Base-by-base conservation (phyloP, 2,113 vertebrate species). In the Bubo blakistoni region DNA sequence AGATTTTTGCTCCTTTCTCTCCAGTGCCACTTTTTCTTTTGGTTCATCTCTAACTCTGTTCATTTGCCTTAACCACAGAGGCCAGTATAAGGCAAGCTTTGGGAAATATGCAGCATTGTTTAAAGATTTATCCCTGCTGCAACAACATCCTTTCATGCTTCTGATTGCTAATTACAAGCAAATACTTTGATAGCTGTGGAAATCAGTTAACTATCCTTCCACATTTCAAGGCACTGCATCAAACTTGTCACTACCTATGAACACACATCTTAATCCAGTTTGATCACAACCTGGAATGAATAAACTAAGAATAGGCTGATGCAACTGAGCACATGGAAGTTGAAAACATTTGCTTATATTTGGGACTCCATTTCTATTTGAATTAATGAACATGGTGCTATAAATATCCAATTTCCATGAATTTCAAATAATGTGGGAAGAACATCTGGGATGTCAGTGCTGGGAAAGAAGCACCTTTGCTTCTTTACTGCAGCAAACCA, bases 111-210 rank as follows among this genome's bases (percentile, higher is more conserved):
- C 71, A 20, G 70, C 49, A 57, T 59, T 86, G 91, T 70, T 92
- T 84, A 91, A 96, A 91, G 84, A 82, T 91, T 70, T 95, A 91
- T 57, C 36, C 61, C 36, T 70, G 63, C 89, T 90, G 84, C 84
- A 95, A 92, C 47, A 96, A 80, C 96, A 91, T 67, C 78, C n/a
- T 90, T 92, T 85, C 91, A 77, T 30, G 85, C 81, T 94, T 91
- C 90, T 91, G 59, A 52, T 87, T 94, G 86, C 85, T 97, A 97
- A 96, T 97, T 96, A 91, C 76, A 91, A 96, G 86, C 57, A 94
- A 94, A 92, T 89, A 88, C 81, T 94, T 87, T 77, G 81, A 94
- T 78, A 96, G 27, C 61, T 25, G 2, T 85, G 52, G 54, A 96
- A 96, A 96, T 91, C 72, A 80, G 88, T 90, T 90, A 88, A 86